Evolutionary conservation across 2,113 vertebrate species (phyloP), one percentile per base, ranked within the genome.

Genomic region (Dicerorhinus sumatrensis): DNA sequence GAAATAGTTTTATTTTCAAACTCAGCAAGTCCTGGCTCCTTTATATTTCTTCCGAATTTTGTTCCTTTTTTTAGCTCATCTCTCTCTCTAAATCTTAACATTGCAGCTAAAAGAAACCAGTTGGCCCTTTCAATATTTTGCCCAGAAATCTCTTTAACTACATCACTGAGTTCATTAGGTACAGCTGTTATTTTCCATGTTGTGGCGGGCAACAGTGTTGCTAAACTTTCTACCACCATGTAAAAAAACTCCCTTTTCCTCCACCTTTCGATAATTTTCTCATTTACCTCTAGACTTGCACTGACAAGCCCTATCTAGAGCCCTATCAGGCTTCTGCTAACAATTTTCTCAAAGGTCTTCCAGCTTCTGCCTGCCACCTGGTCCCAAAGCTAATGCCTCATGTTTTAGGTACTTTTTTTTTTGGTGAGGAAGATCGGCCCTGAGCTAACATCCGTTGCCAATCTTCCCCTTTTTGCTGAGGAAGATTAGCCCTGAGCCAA

Each of bases 1-100:
- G 29, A 60, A 76, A 46, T 8, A 46, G 46, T 94, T 96, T 85
- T 63, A 73, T 91, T 94, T 79, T 79, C 21, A 73, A 63, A 73
- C 20, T 31, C 1, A 27, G 33, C 18, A 81, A 80, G 10, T 80
- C 13, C 72, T 62, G n/a, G 12, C n/a, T 96, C 14, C 65, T 89
- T 93, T 62, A 51, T 9, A 93, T 6, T 70, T 76, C 33, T 84
- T 63, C 29, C 39, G 63, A n/a, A 77, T 76, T 42, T 51, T 67
- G 36, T 63, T 51, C 25, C 23, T 63, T 86, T 48, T 48, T 33
- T 48, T 46, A 18, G 31, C 21, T 54, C 20, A 21, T 54, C 51
- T 75, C n/a, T 46, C 36, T 67, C 27, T 82, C 31, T 70, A 11
- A 46, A 56, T 73, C 67, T 76, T 31, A 77, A 76, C 85, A 81